These are phyloP conservation scores for Xestobium rufovillosum DNA, from an alignment of 2,888 invertebrate species.

Conservation along the genomic window DNA sequence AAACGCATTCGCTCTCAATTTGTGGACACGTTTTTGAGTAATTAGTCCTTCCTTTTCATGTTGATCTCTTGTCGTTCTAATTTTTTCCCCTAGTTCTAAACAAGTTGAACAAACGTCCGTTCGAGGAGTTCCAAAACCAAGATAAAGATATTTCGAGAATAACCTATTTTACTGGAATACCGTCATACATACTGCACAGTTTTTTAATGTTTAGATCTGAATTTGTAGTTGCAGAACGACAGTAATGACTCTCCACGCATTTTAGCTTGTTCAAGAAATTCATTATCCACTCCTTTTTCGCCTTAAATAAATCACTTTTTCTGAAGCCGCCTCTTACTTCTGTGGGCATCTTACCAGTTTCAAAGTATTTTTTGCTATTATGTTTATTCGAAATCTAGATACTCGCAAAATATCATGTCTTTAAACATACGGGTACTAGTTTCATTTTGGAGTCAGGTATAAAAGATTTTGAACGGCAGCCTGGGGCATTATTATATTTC, in stretches of 20 bases:
- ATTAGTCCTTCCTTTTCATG: constrained; percentile 11
- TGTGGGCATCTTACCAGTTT: too few species aligned
- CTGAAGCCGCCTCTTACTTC: too few species aligned
- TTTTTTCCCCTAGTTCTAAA: constrained; percentile 23
- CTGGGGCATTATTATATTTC: too few species aligned
- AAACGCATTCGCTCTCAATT: constrained; percentile 24
- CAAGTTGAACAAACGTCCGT: constrained; percentile 28
- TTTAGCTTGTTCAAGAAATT: constrained; percentile 1
- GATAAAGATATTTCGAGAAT: constrained; percentile 26
- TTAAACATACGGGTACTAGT: too few species aligned
- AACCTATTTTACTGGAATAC: constrained; percentile 18
- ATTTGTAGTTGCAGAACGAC: not conserved
- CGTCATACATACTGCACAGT: constrained; percentile 18
- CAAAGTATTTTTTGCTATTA: too few species aligned
- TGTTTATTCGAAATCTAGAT: too few species aligned
- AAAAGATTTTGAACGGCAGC: too few species aligned
- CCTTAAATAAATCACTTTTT: too few species aligned
- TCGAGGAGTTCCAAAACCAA: constrained; percentile 21
- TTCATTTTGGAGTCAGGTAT: too few species aligned
- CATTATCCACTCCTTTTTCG: too few species aligned
- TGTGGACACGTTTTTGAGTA: constrained; percentile 19
- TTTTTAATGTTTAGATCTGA: constrained; percentile 22
- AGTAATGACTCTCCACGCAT: constrained; percentile 3
- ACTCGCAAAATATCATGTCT: too few species aligned
- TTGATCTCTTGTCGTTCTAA: constrained; percentile 10